Evolutionary conservation across 2,888 invertebrate species (phyloP), one percentile per base, ranked within the genome.

Genomic region (Drosophila robusta): DNA sequence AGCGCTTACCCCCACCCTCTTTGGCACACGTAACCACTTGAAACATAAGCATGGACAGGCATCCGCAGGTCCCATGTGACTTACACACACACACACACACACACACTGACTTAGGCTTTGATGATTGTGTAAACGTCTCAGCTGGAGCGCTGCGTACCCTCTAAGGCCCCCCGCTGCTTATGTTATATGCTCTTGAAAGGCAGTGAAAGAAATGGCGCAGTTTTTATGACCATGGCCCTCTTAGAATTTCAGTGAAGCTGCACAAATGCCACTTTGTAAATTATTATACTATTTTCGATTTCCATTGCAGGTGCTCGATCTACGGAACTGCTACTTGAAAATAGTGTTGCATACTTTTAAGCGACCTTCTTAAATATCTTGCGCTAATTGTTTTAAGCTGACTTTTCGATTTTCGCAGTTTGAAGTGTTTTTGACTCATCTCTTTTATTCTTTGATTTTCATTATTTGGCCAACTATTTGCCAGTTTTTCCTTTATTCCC

Each of bases 11-110:
- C 24, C 6, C 39, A 42, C 7, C 26, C 38, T 12, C 41, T 42
- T 16, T 34, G 14, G 41, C 38, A 50, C 61, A 81, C 71, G 69
- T 81, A 87, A 87, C 70, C 52, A 61, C 18, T 50, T 47, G 47
- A 45, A 64, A 57, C 79, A 78, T 61, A 82, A 78, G 69, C 65
- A 38, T 39, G 29, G 16, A 47, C 54, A 58, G 77, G 67, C 89
- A 89, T 75, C 67, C 71, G 84, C 73, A 60, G 46, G 32, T 58
- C 42, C 86, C 85, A 85, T 85, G 85, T 85, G 85, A 85, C 85
- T 74, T 47, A 58, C 70, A 45, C 46, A 65, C 74, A 52, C 56
- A 66, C 61, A 22, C 38, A 41, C 7, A 26, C 14, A 34, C 6
- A 42, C 9, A 38, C 16, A n/a, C 18, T 3, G 18, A 1, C 16